These are phyloP conservation scores for Petrolisthes cinctipes DNA, from an alignment of 2,888 invertebrate species.

Conservation along the genomic window DNA sequence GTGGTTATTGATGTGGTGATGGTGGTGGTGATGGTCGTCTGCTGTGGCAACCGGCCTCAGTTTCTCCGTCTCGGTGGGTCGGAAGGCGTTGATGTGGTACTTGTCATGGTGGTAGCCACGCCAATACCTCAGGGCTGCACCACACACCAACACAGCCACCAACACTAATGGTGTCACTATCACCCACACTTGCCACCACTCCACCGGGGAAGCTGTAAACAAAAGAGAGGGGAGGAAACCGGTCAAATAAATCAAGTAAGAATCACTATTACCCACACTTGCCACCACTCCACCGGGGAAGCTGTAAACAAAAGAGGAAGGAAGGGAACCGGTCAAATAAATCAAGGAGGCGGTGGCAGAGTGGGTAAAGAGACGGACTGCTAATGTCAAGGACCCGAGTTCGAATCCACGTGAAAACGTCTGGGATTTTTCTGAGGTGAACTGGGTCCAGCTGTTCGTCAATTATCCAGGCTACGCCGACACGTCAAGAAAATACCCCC, in stretches of 20 bases:
- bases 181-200: conserved; percentile 38
- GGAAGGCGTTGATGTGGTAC: conserved; percentile 59
- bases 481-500: no score
- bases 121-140: conserved; percentile 36
- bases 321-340: no score
- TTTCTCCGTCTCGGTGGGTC: conserved; percentile 43
- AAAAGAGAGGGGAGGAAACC: not conserved
- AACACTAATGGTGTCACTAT: conserved; percentile 29
- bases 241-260: no score
- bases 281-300: conserved; percentile 21
- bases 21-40: conserved; percentile 27
- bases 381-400: no score
- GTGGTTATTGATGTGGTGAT: not conserved
- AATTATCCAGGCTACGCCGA: no score
- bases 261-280: conserved; percentile 25
- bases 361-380: no score
- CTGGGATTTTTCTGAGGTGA: no score
- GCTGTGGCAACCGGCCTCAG: conserved; percentile 54
- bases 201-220: conserved; percentile 2
- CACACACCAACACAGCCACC: conserved; percentile 36
- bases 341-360: no score
- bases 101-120: conserved; percentile 61
- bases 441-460: no score
- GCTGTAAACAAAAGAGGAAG: conserved; percentile 5
- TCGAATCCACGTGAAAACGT: no score